phyloP scores from a whole-genome alignment of 1,140 invertebrate species.

The Ladona fulva region DNA sequence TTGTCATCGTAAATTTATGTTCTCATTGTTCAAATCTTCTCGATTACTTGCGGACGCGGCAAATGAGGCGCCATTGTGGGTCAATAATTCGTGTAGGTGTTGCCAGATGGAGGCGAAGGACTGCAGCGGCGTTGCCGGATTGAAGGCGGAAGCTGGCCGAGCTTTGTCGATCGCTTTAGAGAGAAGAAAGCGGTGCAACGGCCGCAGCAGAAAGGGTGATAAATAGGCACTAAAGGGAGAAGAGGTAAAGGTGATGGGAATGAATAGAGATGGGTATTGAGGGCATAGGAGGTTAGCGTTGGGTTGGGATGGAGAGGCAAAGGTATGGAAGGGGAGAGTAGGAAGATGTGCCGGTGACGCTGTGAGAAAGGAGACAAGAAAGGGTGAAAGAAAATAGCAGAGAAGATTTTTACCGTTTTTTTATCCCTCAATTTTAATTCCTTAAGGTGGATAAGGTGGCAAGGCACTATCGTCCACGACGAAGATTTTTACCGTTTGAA shows the following conservation, averaged over 20 bases:
- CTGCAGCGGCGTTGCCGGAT: background rate
- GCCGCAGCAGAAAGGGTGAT: background rate
- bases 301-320: background rate
- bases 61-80: constrained; percentile 6
- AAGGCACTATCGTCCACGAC: too few relatives aligned
- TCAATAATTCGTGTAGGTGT: constrained; percentile 2
- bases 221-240: background rate
- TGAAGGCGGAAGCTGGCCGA: background rate
- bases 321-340: background rate
- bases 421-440: too few relatives aligned
- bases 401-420: too few relatives aligned
- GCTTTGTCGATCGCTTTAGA: background rate
- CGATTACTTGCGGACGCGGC: background rate
- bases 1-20: background rate
- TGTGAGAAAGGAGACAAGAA: too few relatives aligned
- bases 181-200: background rate
- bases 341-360: too few relatives aligned
- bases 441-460: too few relatives aligned
- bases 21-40: background rate
- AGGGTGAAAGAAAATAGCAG: too few relatives aligned
- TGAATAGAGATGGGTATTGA: background rate
- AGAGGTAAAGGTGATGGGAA: background rate
- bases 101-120: background rate
- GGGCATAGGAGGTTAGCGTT: background rate
- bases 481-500: too few relatives aligned